Base-by-base conservation (phyloP, 1,140 invertebrate species). In the Bilobella aurantiaca region DNA sequence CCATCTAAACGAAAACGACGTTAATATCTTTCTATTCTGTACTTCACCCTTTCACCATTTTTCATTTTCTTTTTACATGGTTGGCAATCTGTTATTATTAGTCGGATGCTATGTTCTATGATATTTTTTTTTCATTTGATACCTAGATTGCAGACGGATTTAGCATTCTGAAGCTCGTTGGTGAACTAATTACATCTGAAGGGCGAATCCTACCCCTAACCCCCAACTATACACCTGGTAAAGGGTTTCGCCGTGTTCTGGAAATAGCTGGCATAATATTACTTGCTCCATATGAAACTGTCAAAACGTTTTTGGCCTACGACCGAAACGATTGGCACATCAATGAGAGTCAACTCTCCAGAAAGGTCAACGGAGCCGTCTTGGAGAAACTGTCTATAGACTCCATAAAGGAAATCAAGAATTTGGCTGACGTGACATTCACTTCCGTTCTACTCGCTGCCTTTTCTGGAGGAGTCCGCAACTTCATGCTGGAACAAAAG, bases 271-370 rank as follows among this genome's bases (percentile, higher is more conserved):
- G 2, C 14, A 3, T 53, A 1, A 1, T 37, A 1, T 8, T 64
- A 1, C n/a, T 2, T 29, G 62, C 29, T 29, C 62, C 68, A 25
- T 69, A 60, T 23, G n/a, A 64, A 8, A 1, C 61, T 2, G 49
- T 59, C 5, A 42, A 64, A 28, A 8, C n/a, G 21, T 21, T 63
- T 23, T 2, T 69, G 1, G n/a, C 59, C 1, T 56, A 25, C 0
- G 70, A 72, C 21, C 8, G 2, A n/a, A 69, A 69, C 47, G 37
- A 49, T 3, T 69, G 65, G 58, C 63, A 64, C 27, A 34, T 66
- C 3, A 2, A 58, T 28, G 63, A 37, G 5, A 56, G 2, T 1
- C 53, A 61, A 42, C 12, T 69, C n/a, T 47, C 65, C 0, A 28
- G 61, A 23, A 57, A 61, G n/a, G 31, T 58, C 1, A 49, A 27